Conservation (phyloP, 1,140 invertebrate species). For the Drosophila mauritiana region DNA sequence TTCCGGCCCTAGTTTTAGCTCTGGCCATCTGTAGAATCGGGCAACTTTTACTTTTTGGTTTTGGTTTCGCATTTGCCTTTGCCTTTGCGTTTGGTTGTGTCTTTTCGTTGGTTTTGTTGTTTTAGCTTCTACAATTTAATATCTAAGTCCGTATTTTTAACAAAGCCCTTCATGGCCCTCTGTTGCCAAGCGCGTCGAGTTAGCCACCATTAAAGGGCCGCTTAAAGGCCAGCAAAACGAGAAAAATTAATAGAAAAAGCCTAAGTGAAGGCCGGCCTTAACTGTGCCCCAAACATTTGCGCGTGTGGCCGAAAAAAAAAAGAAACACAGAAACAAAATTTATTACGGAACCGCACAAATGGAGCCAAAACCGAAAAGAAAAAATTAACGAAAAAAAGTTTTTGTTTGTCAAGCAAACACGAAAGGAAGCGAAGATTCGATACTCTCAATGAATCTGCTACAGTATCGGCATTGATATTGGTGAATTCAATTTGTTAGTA, state of each 20-base stretch:
- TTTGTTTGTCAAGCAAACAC: conserved; percentile 48
- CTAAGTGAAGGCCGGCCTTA: conserved; percentile 40
- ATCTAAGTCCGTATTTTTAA: conserved; percentile 16
- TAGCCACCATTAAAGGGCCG: conserved; percentile 43
- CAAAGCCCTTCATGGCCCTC: conserved; percentile 34
- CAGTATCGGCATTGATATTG: background rate
- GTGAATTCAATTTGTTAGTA: background rate
- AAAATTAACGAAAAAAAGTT: conserved; percentile 21
- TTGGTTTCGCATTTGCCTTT: background rate
- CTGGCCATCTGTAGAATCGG: conserved; percentile 67
- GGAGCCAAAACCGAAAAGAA: conserved; percentile 2
- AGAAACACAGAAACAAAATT: conserved; percentile 26
- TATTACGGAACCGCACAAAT: conserved; percentile 48
- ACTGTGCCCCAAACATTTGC: conserved; percentile 44
- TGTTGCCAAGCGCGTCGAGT: conserved; percentile 51
- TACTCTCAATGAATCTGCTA: background rate
- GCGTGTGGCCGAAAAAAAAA: conserved; percentile 17
- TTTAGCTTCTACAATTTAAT: conserved; percentile 15
- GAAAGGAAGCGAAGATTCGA: conserved; percentile 23
- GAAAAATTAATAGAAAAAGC: conserved; percentile 47
- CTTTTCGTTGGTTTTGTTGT: background rate
- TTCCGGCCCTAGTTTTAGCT: conserved; percentile 54
- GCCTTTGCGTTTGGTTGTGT: conserved; percentile 1
- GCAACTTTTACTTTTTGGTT: conserved; percentile 72
- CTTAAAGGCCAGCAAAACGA: conserved; percentile 20